Conservation (phyloP, 2,113 vertebrate genomes). For the Odocoileus virginianus region DNA sequence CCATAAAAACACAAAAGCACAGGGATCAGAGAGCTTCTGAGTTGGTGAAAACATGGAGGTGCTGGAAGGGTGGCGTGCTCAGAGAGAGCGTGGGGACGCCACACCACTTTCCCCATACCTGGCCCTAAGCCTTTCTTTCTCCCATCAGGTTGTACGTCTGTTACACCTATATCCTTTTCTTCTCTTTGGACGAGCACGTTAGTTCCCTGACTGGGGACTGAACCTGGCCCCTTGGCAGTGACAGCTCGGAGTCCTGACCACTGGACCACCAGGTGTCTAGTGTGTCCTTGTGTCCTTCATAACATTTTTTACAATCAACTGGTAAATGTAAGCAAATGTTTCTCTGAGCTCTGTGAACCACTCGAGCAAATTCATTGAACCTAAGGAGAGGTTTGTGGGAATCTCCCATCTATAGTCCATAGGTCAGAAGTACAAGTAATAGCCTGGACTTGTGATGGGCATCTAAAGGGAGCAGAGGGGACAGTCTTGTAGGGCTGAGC, state of each 20-base stretch:
- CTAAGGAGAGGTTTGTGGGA: background rate
- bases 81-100: too few species aligned
- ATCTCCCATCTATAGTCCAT: background rate
- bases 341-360: background rate
- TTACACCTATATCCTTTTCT: background rate
- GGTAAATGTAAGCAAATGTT: background rate
- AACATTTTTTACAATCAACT: background rate
- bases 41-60: background rate
- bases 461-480: background rate
- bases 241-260: background rate
- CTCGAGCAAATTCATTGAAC: background rate
- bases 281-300: background rate
- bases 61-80: background rate
- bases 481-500: background rate
- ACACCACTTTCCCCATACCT: background rate
- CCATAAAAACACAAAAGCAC: background rate
- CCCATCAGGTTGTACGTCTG: background rate
- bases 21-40: background rate
- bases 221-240: background rate
- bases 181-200: background rate
- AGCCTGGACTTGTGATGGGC: background rate
- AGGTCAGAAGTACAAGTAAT: background rate
- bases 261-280: background rate
- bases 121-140: background rate
- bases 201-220: background rate